Base-by-base conservation (phyloP, 2,113 vertebrate species). In the Chrysochloris asiatica region DNA sequence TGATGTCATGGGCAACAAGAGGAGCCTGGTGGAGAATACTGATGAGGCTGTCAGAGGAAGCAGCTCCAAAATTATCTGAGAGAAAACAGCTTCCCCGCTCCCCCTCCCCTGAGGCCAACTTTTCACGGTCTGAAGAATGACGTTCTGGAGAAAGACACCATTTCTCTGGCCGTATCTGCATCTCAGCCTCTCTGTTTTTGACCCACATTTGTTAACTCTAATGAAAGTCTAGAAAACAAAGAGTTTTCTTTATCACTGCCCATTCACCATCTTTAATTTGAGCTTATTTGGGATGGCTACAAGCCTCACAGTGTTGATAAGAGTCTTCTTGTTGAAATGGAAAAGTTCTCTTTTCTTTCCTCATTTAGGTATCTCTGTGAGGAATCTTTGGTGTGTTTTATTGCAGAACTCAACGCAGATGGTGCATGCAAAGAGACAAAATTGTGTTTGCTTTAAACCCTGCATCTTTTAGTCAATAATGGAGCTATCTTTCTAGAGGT, bases 331-430 rank as follows among this genome's bases (percentile, higher is more conserved):
- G 76, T n/a, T 71, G 10, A 83, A 75, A 61, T 19, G n/a, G 47
- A 52, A 48, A 83, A 17, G 2, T 52, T 52, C 30, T 65, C 52
- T 65, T 71, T 45, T 30, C 22, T 24, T 61, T 89, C 71, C 45
- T 75, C 41, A 81, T 84, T 54, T 71, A 30, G 43, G 65, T 47
- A 63, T 28, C 69, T 28, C 56, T 56, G 4, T 65, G 90, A 59
- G 48, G 13, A 48, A 50, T 87, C 43, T 81, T 80, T 43, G 38
- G 33, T 59, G 83, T 17, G 4, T 80, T 93, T 89, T 84, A 72
- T 91, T 92, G 77, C 17, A 69, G 52, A 78, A 79, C 47, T 78
- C 43, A 43, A 43, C 56, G 72, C 81, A 80, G 77, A 48, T 54
- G 78, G 67, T 48, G 8, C 19, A 9, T 76, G 86, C 26, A 63